Percentiles rank a stretch among this genome's conserved stretches.
phyloP scores from a whole-genome alignment of 2,888 invertebrate species.

The Rutpela maculata region DNA sequence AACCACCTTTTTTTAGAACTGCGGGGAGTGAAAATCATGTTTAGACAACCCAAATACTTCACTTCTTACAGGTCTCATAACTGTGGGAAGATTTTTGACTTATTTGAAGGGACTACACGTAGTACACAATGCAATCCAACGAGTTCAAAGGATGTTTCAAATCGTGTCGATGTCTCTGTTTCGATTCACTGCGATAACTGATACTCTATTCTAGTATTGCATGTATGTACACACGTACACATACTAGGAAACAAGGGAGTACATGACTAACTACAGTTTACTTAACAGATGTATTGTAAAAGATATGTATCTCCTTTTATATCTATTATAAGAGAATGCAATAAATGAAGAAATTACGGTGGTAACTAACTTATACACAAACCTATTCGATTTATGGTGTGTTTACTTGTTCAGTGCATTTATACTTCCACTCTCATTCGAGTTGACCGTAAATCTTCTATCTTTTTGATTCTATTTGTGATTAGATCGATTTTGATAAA shows the following conservation, averaged over 20 bases:
- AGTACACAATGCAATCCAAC: too few species aligned
- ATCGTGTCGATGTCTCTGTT: neutral
- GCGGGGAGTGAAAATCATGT: too few species aligned
- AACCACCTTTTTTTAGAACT: too few species aligned
- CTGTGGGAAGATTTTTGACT: too few species aligned
- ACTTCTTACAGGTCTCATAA: too few species aligned
- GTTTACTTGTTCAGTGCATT: conserved; percentile 35
- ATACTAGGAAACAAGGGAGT: neutral
- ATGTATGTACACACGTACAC: neutral
- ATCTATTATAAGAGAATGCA: neutral
- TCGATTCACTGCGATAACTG: neutral
- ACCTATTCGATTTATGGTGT: conserved; percentile 19
- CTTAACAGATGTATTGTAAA: neutral
- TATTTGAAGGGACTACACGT: too few species aligned
- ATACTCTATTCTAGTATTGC: neutral
- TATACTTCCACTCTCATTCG: conserved; percentile 20
- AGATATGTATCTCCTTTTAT: conserved; percentile 1
- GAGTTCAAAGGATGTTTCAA: neutral
- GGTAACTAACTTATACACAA: conserved; percentile 27
- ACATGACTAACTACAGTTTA: conserved; percentile 8
- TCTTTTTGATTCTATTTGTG: neutral
- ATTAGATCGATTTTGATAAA: too few species aligned
- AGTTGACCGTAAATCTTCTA: conserved; percentile 27
- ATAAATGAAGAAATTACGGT: conserved; percentile 24
- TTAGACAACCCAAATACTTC: too few species aligned